Conservation (phyloP, 2,797 vertebrate species). For the Phrynocephalus guinanensis region DNA sequence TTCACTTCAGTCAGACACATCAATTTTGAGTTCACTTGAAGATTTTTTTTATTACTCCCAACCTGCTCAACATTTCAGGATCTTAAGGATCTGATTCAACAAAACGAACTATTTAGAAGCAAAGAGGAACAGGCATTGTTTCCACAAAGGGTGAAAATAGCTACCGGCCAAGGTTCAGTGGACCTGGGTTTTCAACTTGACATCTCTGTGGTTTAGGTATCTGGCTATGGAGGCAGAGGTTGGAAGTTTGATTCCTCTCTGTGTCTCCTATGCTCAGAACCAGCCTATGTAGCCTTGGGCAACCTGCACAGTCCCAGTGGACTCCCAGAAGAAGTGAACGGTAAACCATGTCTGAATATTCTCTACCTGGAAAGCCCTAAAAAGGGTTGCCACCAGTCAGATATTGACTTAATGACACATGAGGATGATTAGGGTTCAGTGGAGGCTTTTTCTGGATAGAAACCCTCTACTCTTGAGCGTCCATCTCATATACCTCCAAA, state of each 20-base stretch:
- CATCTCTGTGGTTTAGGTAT: no score
- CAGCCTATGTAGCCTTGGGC: no score
- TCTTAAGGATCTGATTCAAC: neutral
- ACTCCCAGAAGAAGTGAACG: no score
- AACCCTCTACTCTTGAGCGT: neutral
- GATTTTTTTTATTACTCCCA: neutral
- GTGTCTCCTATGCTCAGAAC: no score
- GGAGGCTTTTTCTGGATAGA: neutral
- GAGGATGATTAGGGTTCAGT: neutral
- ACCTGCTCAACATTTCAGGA: constrained; percentile 1
- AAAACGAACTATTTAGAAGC: neutral
- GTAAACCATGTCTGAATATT: no score
- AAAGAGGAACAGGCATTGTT: neutral
- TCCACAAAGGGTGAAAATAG: neutral
- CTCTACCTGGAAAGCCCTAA: no score
- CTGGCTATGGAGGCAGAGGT: no score
- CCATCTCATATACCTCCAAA: neutral
- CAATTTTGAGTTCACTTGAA: neutral
- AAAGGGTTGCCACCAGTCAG: no score
- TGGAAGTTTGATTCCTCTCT: no score
- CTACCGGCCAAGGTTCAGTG: neutral
- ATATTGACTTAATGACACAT: no score
- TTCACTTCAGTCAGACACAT: neutral
- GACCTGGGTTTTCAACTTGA: neutral
- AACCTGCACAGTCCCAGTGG: no score